Base-by-base conservation (phyloP, 2,113 vertebrate genomes). In the Cebus imitator region DNA sequence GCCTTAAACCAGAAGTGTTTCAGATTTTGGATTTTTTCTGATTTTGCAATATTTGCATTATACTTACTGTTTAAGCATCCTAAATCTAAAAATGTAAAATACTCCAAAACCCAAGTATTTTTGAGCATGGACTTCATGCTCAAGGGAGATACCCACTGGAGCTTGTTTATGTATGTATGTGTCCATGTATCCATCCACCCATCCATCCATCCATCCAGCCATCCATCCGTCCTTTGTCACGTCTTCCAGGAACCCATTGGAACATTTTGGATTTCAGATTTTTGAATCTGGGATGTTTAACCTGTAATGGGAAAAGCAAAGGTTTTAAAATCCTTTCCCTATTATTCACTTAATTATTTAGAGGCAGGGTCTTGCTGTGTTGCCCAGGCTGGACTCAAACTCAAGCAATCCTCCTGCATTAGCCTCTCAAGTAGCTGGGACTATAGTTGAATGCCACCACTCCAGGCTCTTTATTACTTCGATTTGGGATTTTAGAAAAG, bases 301-400 rank as follows among this genome's bases (percentile, higher is more conserved):
- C 43, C 75, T 78, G 16, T 78, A 90, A 23, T 57, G 35, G 37
- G 61, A 40, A 81, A 85, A 87, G 80, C 58, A 61, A 92, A 94
- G 6, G 52, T 50, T 89, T 93, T 94, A 55, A 68, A 82, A 48
- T 93, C 35, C 14, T 96, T 96, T 45, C 43, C 52, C 45, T 87
- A 9, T 72, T 87, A 79, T 8, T 86, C 50, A 43, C 32, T 76
- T 40, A 40, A 37, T 73, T 45, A 14, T 45, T 76, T 76, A 76
- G 73, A 76, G 25, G 27, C 43, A 40, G 25, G 3, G 40, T 45
- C 43, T 76, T 45, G 40, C 25, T 76, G 3, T 76, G 73, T 76
- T 76, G 73, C 43, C 43, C 73, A 76, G 40, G 25, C 25, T 45
- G 73, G 40, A 76, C 40, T 76, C 25, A 45, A 45, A 76, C 14